Base-by-base conservation (phyloP, 2,113 vertebrate genomes). In the Macquaria ambigua region DNA sequence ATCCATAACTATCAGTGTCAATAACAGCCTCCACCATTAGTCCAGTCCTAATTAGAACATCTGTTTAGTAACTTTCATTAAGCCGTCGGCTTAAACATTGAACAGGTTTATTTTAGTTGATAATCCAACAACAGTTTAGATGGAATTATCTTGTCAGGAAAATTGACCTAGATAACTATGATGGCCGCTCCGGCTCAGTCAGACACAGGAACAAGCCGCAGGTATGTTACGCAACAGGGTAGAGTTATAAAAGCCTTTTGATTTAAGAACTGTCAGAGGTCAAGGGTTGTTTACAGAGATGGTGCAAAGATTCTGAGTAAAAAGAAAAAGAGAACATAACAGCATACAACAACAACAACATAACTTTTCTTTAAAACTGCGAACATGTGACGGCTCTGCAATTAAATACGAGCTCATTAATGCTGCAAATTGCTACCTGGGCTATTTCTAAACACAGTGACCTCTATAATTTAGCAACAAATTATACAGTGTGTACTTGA, bases 51-150 rank as follows among this genome's bases (percentile, higher is more conserved):
- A 89, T 85, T 67, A 84, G 56, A 86, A 87, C 80, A 81, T 90
- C 75, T 87, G 79, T 68, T 70, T 67, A 79, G 67, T 84, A 79
- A 88, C 77, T 85, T 93, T 78, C 46, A 83, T 84, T 76, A 87
- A 83, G 4, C 43, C 10, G 0, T 16, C 1, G 41, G 87, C 88
- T 87, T 89, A 87, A 74, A 73, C 62, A 71, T 9, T 79, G 63
- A 84, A 85, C 84, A 67, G 78, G 79, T 92, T 90, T 92, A 86
- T 86, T 92, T 91, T 84, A 84, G 52, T 58, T 62, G 76, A 25
- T 91, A 92, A 93, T 89, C 93, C 90, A 84, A 79, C 89, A 86
- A 88, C 88, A 79, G 77, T 87, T 90, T 64, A 81, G 72, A 79
- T 78, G 43, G 78, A 89, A 92, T 93, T 91, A 91, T 79, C 87